Conservation (phyloP, 2,797 vertebrate species). For the Avahi laniger region DNA sequence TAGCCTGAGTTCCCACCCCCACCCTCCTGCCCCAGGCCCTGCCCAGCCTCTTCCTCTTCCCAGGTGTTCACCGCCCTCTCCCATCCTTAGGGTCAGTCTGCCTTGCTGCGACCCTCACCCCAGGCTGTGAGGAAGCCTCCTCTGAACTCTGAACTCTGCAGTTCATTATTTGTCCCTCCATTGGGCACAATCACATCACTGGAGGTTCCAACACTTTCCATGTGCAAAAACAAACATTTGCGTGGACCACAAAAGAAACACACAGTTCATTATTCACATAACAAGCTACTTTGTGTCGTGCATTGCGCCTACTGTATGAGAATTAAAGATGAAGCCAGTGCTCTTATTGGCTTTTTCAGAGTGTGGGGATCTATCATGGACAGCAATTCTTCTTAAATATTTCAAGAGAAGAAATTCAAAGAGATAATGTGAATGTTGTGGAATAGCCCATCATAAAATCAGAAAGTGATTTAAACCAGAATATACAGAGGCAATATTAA, state of each 20-base stretch:
- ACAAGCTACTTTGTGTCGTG: fast-evolving
- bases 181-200: neutral
- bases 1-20: fast-evolving
- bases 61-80: neutral
- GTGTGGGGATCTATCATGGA: neutral
- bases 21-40: neutral
- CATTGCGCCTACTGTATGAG: neutral
- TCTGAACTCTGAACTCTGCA: neutral
- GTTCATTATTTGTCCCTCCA: neutral
- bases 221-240: neutral
- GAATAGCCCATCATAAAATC: neutral
- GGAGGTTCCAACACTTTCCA: neutral
- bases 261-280: neutral
- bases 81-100: neutral
- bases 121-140: neutral
- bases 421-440: neutral
- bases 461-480: neutral
- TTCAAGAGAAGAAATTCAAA: neutral
- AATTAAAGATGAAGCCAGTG: neutral
- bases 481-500: neutral
- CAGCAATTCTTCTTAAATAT: neutral
- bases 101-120: fast-evolving
- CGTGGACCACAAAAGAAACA: neutral
- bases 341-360: fast-evolving
- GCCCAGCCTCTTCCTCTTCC: too few relatives aligned